Base-by-base conservation (phyloP, 2,113 vertebrate genomes). In the Corvus hawaiiensis region DNA sequence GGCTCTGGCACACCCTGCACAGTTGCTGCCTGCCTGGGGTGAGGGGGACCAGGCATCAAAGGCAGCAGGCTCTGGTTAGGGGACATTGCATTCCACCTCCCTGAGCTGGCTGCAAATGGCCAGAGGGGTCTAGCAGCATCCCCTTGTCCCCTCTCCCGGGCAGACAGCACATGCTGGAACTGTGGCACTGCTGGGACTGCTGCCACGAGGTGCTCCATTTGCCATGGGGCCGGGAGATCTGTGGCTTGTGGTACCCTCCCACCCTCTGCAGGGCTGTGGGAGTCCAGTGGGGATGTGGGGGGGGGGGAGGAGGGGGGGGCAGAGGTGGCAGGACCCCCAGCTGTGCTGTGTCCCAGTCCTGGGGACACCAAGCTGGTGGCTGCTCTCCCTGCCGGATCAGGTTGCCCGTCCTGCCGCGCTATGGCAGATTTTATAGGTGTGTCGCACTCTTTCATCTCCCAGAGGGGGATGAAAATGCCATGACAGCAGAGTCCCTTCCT, bases 391-490 rank as follows among this genome's bases (percentile, higher is more conserved):
- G 62, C 67, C 0, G 2, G 63, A 71, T 91, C 76, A 72, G 72
- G 80, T 72, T 95, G 76, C 75, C 84, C 1, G 0, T 94, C 76
- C 79, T 93, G 91, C 77, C 1, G 28, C 6, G 13, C 94, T 68
- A 71, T 71, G 88, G 76, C 78, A 87, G 88, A 92, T 94, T 96
- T 93, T 92, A 91, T 95, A 96, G 96, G 96, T 96, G 96, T 96
- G 96, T 95, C 93, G 3, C 82, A 72, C 26, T n/a, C 83, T 91
- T 95, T 77, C 78, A 26, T 89, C 93, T 95, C 92, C 74, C 95
- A 64, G 81, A 91, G 95, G 35, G 51, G 73, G 39, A 89, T 94
- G 61, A 85, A 95, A 97, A 96, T 94, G 94, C 94, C 68, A 1
- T 83, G 90, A 92, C 90, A 94, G 92, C 94, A 87, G 82, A 95